Conservation (phyloP, 2,113 vertebrate species). For the Glaucomys volans region DNA sequence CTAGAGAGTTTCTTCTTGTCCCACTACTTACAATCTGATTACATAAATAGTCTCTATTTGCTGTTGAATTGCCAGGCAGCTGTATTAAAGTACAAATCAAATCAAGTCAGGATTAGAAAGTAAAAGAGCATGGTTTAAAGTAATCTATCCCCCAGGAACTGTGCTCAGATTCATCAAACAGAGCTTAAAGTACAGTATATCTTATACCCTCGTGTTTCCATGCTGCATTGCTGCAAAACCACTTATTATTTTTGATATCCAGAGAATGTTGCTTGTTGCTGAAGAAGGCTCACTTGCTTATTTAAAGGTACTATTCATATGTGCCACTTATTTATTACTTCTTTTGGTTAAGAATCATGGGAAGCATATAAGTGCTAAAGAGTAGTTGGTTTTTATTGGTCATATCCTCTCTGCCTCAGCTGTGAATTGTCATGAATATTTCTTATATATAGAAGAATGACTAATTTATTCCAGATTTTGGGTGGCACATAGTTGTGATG, state of each 20-base stretch:
- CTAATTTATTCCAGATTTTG: conserved; percentile 74
- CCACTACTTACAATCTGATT: conserved; percentile 92
- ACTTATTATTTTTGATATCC: conserved; percentile 92
- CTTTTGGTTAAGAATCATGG: conserved; percentile 88
- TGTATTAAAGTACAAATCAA: conserved; percentile 94
- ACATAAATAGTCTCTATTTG: conserved; percentile 95
- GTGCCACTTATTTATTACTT: conserved; percentile 89
- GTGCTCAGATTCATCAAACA: conserved; percentile 95
- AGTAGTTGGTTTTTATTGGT: conserved; percentile 82
- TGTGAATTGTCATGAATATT: conserved; percentile 78
- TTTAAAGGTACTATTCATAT: conserved; percentile 88
- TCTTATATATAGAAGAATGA: conserved; percentile 62
- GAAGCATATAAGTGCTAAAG: conserved; percentile 78
- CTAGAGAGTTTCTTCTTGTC: conserved; percentile 91
- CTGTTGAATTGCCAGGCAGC: conserved; percentile 93
- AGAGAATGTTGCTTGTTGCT: conserved; percentile 90
- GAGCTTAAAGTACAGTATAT: conserved; percentile 94
- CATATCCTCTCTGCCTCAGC: conserved; percentile 72
- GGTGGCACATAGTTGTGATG: conserved; percentile 62
- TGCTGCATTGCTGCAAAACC: conserved; percentile 89
- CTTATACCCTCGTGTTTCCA: conserved; percentile 90
- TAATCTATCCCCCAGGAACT: conserved; percentile 95
- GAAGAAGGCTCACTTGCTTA: conserved; percentile 90
- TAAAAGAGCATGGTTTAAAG: conserved; percentile 95
- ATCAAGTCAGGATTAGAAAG: conserved; percentile 95